Percentiles rank a stretch among this genome's conserved stretches.
Conservation (phyloP, 2,888 invertebrate species). For the Zaprionus bogoriensis region DNA sequence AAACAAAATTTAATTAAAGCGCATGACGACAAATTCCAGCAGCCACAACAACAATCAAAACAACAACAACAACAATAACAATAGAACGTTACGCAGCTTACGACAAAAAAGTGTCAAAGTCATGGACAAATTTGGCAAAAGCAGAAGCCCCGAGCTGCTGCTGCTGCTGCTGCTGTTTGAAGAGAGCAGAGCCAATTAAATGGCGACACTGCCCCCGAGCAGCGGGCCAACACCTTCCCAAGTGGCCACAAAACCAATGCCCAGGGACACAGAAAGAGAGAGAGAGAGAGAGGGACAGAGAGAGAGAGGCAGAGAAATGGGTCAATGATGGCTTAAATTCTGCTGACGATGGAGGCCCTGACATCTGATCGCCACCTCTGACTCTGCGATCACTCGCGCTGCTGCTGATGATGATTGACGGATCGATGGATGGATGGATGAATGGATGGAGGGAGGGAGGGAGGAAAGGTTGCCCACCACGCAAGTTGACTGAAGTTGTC, state of each 20-base stretch:
- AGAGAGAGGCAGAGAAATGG: slow-evolving; percentile 46
- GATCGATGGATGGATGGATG: slow-evolving; percentile 10
- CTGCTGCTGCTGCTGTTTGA: too few species aligned
- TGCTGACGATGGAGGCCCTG: slow-evolving; percentile 56
- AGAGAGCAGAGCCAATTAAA: background rate
- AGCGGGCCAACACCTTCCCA: too few species aligned
- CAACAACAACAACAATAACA: slow-evolving; percentile 10
- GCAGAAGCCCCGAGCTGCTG: too few species aligned
- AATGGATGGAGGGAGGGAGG: background rate
- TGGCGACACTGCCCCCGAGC: too few species aligned
- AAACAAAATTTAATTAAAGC: slow-evolving; percentile 76
- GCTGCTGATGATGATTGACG: slow-evolving; percentile 58
- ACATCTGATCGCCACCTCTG: slow-evolving; percentile 70
- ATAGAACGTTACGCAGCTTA: slow-evolving; percentile 6
- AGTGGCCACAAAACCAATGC: slow-evolving; percentile 38
- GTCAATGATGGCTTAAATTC: slow-evolving; percentile 79
- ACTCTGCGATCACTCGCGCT: slow-evolving; percentile 36
- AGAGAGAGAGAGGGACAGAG: too few species aligned
- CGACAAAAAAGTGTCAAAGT: slow-evolving; percentile 64
- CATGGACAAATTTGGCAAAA: slow-evolving; percentile 69
- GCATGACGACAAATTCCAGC: slow-evolving; percentile 61
- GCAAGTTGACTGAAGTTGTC: too few species aligned
- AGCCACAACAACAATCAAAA: slow-evolving; percentile 8
- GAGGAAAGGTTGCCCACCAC: too few species aligned
- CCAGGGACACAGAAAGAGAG: slow-evolving; percentile 38